A percentile compares a stretch with the other conserved stretches of the same genome.
Evolutionary conservation across 2,113 vertebrate species (phyloP).

Genomic region (Potamarius usumacintae): DNA sequence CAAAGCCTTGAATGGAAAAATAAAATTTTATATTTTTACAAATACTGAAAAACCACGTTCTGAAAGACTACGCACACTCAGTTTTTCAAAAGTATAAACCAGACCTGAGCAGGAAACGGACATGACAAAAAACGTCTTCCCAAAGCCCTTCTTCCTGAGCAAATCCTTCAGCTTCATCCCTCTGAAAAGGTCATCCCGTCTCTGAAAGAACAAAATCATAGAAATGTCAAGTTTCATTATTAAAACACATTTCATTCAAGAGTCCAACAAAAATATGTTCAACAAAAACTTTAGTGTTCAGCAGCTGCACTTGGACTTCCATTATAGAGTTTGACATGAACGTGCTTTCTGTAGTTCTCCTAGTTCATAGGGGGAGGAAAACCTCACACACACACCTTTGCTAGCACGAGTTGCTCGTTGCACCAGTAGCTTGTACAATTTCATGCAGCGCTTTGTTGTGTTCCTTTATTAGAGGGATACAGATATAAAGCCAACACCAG

Average conservation of each 20-base stretch:
- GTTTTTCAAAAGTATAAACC: background rate
- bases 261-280: background rate
- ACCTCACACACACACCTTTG: background rate
- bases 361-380: too few species aligned
- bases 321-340: background rate
- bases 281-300: background rate
- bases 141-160: background rate
- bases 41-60: too few species aligned
- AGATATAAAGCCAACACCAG: constrained; percentile 16
- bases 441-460: background rate
- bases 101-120: background rate
- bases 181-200: too few species aligned
- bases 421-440: background rate
- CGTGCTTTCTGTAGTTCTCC: background rate
- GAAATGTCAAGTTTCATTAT: background rate
- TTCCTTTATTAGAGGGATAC: background rate
- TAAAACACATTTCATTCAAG: background rate
- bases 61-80: too few species aligned
- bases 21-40: too few species aligned
- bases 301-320: too few species aligned
- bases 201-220: background rate
- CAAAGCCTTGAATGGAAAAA: too few species aligned
- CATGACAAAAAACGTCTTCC: background rate
- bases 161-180: too few species aligned
- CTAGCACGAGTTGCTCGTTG: background rate